These are phyloP conservation scores for Patella vulgata DNA, from an alignment of 1,140 invertebrate species.

Conservation along the genomic window DNA sequence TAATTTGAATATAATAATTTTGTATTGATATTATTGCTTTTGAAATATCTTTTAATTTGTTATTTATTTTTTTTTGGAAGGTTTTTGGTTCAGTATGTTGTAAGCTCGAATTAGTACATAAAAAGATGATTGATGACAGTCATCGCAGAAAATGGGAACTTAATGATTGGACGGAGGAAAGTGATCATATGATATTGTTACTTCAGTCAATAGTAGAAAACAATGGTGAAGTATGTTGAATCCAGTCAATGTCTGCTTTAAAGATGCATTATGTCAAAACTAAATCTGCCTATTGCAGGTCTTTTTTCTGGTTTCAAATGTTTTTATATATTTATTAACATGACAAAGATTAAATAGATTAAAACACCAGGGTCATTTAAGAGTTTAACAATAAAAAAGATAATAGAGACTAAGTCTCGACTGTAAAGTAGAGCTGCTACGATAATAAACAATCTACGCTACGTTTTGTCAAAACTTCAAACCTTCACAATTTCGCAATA, in stretches of 20 bases:
- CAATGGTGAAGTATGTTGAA: conserved; percentile 46
- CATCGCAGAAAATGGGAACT: conserved; percentile 52
- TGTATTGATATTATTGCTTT: not conserved
- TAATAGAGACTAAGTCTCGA: not conserved
- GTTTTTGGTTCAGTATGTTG: conserved; percentile 50
- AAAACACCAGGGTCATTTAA: not conserved
- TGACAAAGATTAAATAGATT: not conserved
- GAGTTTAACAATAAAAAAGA: no score
- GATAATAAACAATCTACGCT: no score
- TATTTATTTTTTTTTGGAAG: no score
- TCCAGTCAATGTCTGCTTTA: no score
- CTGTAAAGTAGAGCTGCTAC: no score
- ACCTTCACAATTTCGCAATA: no score
- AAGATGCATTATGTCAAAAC: no score
- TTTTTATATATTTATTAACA: not conserved
- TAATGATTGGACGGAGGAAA: conserved; percentile 63
- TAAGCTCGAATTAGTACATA: conserved; percentile 48
- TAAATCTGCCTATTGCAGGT: no score
- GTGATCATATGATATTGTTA: conserved; percentile 59
- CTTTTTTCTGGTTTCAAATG: no score
- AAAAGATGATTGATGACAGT: conserved; percentile 51
- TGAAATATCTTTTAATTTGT: no score
- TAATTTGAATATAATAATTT: not conserved
- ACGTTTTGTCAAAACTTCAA: no score
- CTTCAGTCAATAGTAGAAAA: conserved; percentile 49